Evolutionary conservation across 1,140 invertebrate genomes (phyloP).

Genomic region (Wasmannia auropunctata): DNA sequence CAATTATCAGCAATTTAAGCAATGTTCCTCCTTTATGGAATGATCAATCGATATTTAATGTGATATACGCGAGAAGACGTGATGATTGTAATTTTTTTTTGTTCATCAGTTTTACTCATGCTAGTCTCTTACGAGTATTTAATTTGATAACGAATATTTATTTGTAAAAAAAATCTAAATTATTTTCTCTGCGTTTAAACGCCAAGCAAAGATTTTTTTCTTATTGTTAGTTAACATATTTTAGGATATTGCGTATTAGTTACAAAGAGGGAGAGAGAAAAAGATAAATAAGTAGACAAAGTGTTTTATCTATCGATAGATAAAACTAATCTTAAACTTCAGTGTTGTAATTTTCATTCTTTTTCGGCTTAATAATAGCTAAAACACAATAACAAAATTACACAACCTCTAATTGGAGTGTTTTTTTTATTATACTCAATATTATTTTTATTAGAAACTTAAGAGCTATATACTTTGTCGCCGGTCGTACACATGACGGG

Average conservation of each 20-base stretch:
- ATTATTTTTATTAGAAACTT: too few species aligned
- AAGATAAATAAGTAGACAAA: too few species aligned
- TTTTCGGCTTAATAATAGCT: neutral
- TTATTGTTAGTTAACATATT: neutral
- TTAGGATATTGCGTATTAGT: neutral
- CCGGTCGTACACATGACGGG: neutral
- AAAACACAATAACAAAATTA: neutral
- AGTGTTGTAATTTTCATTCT: neutral
- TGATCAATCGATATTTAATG: neutral
- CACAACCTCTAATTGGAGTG: neutral
- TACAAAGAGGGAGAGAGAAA: neutral
- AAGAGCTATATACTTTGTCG: too few species aligned
- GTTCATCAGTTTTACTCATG: neutral
- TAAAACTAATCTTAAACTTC: neutral
- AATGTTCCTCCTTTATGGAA: neutral
- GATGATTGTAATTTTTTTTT: neutral
- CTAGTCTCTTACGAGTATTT: neutral
- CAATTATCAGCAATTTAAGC: constrained; percentile 17
- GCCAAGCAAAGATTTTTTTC: too few species aligned
- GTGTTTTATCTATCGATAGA: neutral
- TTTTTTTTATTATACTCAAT: too few species aligned
- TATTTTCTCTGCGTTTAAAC: neutral
- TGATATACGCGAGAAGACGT: neutral
- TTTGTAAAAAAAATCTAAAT: neutral
- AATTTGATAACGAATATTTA: neutral